These are phyloP conservation scores for Diploptera punctata DNA, from an alignment of 2,888 invertebrate genomes.

Conservation along the genomic window DNA sequence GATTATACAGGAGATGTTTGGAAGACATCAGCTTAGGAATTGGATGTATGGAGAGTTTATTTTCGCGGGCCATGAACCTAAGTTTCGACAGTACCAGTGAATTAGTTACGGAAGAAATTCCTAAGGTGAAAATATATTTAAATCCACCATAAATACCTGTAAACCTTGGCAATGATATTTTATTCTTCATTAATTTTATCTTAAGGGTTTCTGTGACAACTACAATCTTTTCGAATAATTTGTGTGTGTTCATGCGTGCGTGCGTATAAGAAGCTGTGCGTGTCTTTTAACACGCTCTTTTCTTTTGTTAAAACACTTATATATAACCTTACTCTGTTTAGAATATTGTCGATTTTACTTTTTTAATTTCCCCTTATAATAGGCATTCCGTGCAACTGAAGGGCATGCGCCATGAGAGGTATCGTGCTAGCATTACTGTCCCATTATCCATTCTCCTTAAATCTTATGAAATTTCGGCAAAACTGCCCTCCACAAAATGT, in stretches of 20 bases:
- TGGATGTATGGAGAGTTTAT: no score
- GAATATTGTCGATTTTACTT: background rate
- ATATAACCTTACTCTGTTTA: background rate
- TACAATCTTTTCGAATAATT: background rate
- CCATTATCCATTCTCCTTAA: background rate
- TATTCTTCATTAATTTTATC: background rate
- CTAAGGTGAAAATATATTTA: no score
- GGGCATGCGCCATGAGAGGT: slow-evolving; percentile 1
- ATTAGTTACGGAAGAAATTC: no score
- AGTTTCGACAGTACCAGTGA: no score
- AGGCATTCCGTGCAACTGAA: background rate
- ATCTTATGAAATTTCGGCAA: slow-evolving; percentile 11
- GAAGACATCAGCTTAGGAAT: no score
- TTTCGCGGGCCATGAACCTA: no score
- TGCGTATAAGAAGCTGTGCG: slow-evolving; percentile 1
- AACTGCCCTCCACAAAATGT: background rate
- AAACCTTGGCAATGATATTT: background rate
- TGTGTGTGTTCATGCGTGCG: slow-evolving; percentile 5
- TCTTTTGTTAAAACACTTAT: background rate
- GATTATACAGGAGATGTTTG: no score
- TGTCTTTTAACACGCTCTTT: background rate
- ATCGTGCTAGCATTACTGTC: background rate
- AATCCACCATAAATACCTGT: background rate
- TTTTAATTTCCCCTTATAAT: background rate
- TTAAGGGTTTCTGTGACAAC: background rate